Evolutionary conservation across 2,797 vertebrate genomes (phyloP), one percentile per base, ranked within the genome.

Genomic region (Notolabrus celidotus): DNA sequence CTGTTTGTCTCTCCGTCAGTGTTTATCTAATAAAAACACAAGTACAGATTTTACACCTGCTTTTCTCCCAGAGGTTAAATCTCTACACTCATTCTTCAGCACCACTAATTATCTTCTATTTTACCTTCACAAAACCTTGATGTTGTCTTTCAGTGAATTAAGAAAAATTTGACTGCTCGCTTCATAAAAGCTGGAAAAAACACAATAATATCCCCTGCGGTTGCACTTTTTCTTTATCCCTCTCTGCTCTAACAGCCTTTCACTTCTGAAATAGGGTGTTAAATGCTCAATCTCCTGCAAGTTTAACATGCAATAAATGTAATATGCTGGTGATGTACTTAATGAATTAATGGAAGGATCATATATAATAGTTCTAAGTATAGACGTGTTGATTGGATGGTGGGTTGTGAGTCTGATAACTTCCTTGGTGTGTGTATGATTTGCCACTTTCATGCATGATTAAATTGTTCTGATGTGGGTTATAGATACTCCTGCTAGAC

Each of bases 321-420:
- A 42, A 42, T 20, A 31, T 53, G 41, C 57, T 17, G 10, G 6
- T 43, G 5, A 20, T 12, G 7, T 22, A 19, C 16, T 5, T 20
- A 45, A 52, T 8, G 50, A 70, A 46, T 16, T 34, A 38, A 70
- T 7, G 34, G n/a, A 36, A 67, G 14, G 42, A 12, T 52, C 53
- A 50, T 15, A 0, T 15, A 3, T 4, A 36, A 17, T 16, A 65
- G 17, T 10, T 59, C 46, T 62, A 52, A 52, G 42, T 45, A 38
- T 52, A 33, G 49, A 71, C n/a, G 75, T 72, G 61, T 62, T 77
- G 38, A 79, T 70, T 61, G 38, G 29, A 27, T 65, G 46, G n/a
- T 4, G 3, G 38, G 42, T 42, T 58, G 41, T 8, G 33, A 67
- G n/a, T 74, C 34, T 41, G 51, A 64, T 71, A 16, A 50, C 29